Conservation (phyloP, 2,797 vertebrate species). For the Champsocephalus gunnari region DNA sequence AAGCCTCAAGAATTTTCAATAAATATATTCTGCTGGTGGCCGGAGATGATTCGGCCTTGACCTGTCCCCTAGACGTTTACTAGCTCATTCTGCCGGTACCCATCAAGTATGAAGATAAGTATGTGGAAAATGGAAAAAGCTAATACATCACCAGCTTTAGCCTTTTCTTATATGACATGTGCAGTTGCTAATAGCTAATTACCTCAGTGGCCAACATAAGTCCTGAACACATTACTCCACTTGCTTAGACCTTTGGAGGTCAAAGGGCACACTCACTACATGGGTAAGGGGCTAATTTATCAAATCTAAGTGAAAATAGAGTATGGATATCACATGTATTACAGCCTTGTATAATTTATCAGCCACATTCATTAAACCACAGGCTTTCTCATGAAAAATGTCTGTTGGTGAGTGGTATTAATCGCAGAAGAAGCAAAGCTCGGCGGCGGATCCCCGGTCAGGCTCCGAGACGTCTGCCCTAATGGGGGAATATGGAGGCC, state of each 20-base stretch:
- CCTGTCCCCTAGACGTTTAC: not conserved
- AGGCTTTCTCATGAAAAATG: slow-evolving; percentile 57
- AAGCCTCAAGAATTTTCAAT: not conserved
- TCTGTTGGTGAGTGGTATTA: slow-evolving; percentile 43
- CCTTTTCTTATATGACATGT: slow-evolving; percentile 10
- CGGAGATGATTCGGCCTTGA: not conserved
- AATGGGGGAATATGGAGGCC: slow-evolving; percentile 74
- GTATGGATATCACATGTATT: slow-evolving; percentile 56
- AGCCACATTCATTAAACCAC: slow-evolving; percentile 48
- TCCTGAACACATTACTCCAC: slow-evolving; percentile 61
- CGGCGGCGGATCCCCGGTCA: slow-evolving; percentile 13
- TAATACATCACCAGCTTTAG: slow-evolving; percentile 5
- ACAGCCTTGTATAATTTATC: slow-evolving; percentile 67
- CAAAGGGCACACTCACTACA: slow-evolving; percentile 49
- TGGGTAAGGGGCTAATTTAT: slow-evolving; percentile 49
- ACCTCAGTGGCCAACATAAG: slow-evolving; percentile 43
- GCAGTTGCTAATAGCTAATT: slow-evolving; percentile 46
- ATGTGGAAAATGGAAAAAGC: not conserved
- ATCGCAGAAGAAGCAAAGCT: slow-evolving; percentile 55
- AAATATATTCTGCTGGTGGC: not conserved
- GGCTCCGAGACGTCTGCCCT: slow-evolving; percentile 59
- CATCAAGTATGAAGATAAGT: not conserved
- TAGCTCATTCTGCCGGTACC: not conserved
- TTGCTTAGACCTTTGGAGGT: slow-evolving; percentile 33
- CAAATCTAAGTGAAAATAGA: slow-evolving; percentile 64